Base-by-base conservation (phyloP, 1,140 invertebrate genomes). In the Drosophila yakuba region DNA sequence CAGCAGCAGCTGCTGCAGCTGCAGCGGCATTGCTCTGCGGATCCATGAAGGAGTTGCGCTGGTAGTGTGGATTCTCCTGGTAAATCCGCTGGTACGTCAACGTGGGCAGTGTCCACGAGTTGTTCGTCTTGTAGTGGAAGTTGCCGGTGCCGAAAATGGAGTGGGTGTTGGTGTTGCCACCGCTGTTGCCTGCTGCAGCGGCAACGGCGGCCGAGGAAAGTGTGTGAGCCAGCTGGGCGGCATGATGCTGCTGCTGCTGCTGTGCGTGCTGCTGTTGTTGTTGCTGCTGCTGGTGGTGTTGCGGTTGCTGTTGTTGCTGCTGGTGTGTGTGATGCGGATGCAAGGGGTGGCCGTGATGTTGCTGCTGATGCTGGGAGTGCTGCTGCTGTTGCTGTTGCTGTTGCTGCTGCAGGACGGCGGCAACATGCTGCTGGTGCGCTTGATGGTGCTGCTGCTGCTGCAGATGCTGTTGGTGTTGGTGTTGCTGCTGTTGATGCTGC, bases 81-180 rank as follows among this genome's bases (percentile, higher is more conserved):
- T 92, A 92, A 51, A 91, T 74, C 20, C 91, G 67, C 48, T 89
- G 91, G 32, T 92, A 92, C 43, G 66, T 71, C 20, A 92, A 51
- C 8, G 81, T 91, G 4, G 91, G 91, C 66, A 92, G 68, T 4
- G 80, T 91, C 91, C 91, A 92, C 3, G 91, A 91, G 35, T 92
- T 92, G 74, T 92, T 92, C 6, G 89, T 91, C 48, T 90, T 91
- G 62, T 92, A 91, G 64, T 92, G 91, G 52, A 92, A 92, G 66
- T 92, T 92, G 35, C 91, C 91, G 45, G 82, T 91, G 51, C 91
- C 91, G 25, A 92, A 92, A 41, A 92, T 91, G 15, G 91, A 91
- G 45, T 92, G 91, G 3, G 91, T 71, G 72, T 91, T 91, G 54
- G 84, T 76, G 43, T 69, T 63, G 23, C 77, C 41, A 1, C 61